A percentile compares a stretch with the other conserved stretches of the same genome.
Evolutionary conservation across 2,797 vertebrate genomes (phyloP).

Genomic region (Lepidocolaptes lacrymiger): DNA sequence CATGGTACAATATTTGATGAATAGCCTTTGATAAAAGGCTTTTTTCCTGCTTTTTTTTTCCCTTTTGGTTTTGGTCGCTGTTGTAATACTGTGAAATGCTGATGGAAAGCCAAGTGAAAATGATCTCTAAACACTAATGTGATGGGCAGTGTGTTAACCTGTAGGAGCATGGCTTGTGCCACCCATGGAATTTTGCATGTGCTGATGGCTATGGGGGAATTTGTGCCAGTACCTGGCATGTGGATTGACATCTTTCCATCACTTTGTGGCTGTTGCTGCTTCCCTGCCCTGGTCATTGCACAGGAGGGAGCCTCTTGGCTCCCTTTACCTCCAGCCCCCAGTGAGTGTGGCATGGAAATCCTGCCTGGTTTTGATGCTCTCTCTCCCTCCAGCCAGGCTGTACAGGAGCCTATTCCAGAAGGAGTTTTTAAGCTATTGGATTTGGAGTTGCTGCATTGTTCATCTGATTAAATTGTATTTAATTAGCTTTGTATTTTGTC

Average conservation of each 20-base stretch:
- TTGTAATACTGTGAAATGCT: slow-evolving; percentile 36
- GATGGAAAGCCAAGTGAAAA: slow-evolving; percentile 16
- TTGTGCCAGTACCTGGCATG: not conserved
- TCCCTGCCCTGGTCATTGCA: not conserved
- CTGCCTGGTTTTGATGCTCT: not conserved
- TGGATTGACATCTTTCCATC: not conserved
- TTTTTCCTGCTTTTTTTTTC: not conserved
- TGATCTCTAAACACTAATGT: not conserved
- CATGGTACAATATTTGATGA: slow-evolving; percentile 23
- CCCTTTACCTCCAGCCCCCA: not conserved
- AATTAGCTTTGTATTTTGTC: slow-evolving; percentile 69
- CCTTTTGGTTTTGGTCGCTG: not conserved
- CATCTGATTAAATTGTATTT: slow-evolving; percentile 72
- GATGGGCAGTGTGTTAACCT: not conserved
- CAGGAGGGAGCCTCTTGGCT: not conserved
- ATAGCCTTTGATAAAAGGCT: slow-evolving; percentile 26
- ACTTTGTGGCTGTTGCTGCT: not conserved
- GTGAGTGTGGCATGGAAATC: not conserved
- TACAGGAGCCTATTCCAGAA: not conserved
- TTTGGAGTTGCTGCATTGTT: slow-evolving; percentile 65
- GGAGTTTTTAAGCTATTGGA: slow-evolving; percentile 8
- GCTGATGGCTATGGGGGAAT: fast-evolving
- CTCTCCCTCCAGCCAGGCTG: not conserved
- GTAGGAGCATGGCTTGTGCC: not conserved
- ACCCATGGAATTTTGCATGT: fast-evolving